phyloP scores from a whole-genome alignment of 2,113 vertebrate genomes.

The Coptodon bakossiorum region DNA sequence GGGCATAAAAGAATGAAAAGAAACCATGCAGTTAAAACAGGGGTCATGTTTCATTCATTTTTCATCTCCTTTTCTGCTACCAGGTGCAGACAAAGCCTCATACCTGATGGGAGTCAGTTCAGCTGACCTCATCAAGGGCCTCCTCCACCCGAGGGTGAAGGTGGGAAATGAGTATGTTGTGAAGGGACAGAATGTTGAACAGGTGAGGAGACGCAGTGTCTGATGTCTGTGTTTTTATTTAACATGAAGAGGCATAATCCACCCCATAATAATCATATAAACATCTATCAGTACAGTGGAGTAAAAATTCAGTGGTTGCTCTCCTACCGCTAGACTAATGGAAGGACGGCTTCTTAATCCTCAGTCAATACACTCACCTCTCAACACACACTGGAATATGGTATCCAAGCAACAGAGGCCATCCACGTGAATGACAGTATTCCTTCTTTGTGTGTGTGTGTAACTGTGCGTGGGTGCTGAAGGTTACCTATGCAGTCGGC shows the following conservation, averaged over 20 bases:
- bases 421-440: constrained; percentile 40
- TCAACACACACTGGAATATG: neutral
- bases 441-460: neutral
- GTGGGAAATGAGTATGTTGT: constrained; percentile 92
- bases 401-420: constrained; percentile 46
- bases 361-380: constrained; percentile 12
- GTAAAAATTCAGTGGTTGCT: neutral
- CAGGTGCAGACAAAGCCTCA: constrained; percentile 92
- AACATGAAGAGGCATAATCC: neutral
- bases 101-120: constrained; percentile 95
- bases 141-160: constrained; percentile 91
- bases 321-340: neutral
- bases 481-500: constrained; percentile 88
- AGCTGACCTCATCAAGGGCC: constrained; percentile 89
- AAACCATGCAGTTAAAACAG: neutral
- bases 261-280: neutral
- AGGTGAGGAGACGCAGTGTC: constrained; percentile 63
- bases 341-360: neutral
- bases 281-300: neutral
- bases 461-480: constrained; percentile 6
- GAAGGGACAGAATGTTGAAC: constrained; percentile 92
- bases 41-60: neutral
- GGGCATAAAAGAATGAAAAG: neutral
- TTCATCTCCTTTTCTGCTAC: neutral
- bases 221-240: neutral